Base-by-base conservation (phyloP, 2,888 invertebrate genomes). In the Diachrysia chrysitis region DNA sequence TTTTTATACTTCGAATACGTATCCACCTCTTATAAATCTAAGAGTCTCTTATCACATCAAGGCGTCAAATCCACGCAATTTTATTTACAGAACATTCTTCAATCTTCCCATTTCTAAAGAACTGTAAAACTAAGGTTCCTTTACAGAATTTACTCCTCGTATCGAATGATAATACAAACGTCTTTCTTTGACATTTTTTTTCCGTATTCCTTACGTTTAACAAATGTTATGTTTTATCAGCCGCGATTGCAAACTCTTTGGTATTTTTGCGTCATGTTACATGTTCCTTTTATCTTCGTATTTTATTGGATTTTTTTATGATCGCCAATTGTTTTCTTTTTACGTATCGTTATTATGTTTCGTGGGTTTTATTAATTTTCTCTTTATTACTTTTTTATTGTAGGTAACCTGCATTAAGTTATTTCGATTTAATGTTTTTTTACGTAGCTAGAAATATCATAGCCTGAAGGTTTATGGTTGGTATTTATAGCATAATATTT, bases 1-100 rank as follows among this genome's bases (percentile, higher is more conserved):
- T 32, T 10, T 32, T 10, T 7, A 25, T 25, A 25, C 25, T 7
- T 29, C 29, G 29, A 29, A 29, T 5, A 29, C 29, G 29, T 29
- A 29, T 32, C 25, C 58, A 57, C 56, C 57, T 29, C 54, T 73
- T 68, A 74, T 76, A 79, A 73, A 68, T 69, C 73, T 69, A 56
- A 51, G 57, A 14, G 63, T 68, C 69, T 69, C 77, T 79, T 77
- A 73, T 67, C 42, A 62, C 25, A 21, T 32, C 51, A 62, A 53
- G 55, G 65, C 71, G 69, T 77, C 81, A 80, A 79, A 73, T 76
- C 78, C 69, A 73, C 66, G 76, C 79, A 81, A 81, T 81, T 76
- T 72, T 73, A n/a, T 63, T 60, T 32, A n/a, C 56, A 58, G 75
- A n/a, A 76, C 73, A 66, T 73, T 58, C 75, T 67, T 64, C 64